Percentiles rank a stretch among this genome's conserved stretches.
phyloP scores from a whole-genome alignment of 2,113 vertebrate species.

The Mirounga angustirostris region DNA sequence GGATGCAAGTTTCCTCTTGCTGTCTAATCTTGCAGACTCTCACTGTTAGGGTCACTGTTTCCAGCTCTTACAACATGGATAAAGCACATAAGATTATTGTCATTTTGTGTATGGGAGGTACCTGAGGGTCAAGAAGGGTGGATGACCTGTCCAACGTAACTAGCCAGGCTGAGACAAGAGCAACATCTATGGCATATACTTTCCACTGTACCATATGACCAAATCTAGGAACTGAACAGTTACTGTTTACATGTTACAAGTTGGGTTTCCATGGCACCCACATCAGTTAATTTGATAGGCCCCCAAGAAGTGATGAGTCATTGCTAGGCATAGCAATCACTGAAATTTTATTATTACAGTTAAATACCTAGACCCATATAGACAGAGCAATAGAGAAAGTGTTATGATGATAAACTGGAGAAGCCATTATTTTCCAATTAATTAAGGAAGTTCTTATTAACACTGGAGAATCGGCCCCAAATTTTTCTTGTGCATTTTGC shows the following conservation, averaged over 20 bases:
- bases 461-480: not conserved
- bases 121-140: not conserved
- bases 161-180: not conserved
- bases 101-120: not conserved
- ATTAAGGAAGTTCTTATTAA: not conserved
- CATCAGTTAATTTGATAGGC: not conserved
- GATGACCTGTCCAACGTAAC: not conserved
- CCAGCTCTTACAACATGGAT: not conserved
- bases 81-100: not conserved
- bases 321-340: not conserved
- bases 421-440: not conserved
- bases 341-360: not conserved
- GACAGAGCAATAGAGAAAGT: not conserved
- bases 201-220: fast-evolving
- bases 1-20: not conserved
- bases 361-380: not conserved
- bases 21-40: not conserved
- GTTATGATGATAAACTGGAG: not conserved
- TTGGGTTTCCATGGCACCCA: not conserved
- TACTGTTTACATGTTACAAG: not conserved
- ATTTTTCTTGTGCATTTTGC: not conserved
- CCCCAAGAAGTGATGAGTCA: not conserved
- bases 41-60: fast-evolving
- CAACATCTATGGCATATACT: not conserved
- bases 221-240: not conserved